A percentile compares a stretch with the other conserved stretches of the same genome.
Evolutionary conservation across 2,888 invertebrate species (phyloP).

Genomic region (Magallana nippona): DNA sequence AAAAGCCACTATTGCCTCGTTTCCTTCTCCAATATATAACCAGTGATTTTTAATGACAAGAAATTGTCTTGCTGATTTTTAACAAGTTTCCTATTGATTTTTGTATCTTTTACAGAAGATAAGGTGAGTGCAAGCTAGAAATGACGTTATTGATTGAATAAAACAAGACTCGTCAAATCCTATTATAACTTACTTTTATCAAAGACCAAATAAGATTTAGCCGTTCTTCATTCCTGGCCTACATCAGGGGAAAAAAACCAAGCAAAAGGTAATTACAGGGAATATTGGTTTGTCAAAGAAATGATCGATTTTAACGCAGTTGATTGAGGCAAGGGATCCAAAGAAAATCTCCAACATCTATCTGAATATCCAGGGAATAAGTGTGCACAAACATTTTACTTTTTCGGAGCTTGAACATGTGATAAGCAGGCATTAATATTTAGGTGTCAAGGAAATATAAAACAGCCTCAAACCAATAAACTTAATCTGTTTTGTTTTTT

Average conservation of each 20-base stretch:
- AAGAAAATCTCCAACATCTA: too few species aligned
- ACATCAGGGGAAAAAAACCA: neutral
- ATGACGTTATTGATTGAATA: constrained; percentile 15
- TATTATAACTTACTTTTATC: constrained; percentile 15
- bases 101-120: constrained; percentile 11
- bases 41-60: neutral
- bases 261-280: neutral
- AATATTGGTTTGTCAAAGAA: constrained; percentile 12
- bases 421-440: too few species aligned
- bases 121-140: neutral
- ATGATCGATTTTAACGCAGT: neutral
- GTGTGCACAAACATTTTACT: too few species aligned
- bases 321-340: too few species aligned
- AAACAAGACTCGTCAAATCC: constrained; percentile 18
- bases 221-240: neutral
- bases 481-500: too few species aligned
- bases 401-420: too few species aligned
- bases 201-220: neutral
- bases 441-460: too few species aligned
- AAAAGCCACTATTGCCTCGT: neutral
- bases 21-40: constrained; percentile 5
- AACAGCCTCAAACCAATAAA: too few species aligned
- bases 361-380: too few species aligned
- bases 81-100: constrained; percentile 9
- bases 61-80: constrained; percentile 7